Conservation (phyloP, 2,113 vertebrate genomes). For the Oryzias celebensis region DNA sequence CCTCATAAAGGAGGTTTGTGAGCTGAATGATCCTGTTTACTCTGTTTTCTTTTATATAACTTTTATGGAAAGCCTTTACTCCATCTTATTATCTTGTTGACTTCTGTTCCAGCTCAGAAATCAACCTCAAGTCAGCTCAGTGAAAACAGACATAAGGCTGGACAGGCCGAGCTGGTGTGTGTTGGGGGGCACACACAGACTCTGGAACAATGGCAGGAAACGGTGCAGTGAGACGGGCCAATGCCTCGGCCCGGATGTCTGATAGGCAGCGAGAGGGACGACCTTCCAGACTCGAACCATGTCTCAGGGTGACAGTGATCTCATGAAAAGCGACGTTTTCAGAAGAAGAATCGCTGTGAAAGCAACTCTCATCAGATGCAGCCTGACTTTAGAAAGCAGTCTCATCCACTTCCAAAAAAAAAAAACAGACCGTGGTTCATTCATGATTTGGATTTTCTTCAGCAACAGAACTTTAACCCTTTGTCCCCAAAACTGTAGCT, state of each 20-base stretch:
- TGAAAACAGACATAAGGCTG: constrained; percentile 40
- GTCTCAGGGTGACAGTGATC: background rate
- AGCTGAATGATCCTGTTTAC: background rate
- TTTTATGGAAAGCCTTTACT: constrained; percentile 19
- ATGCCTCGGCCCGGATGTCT: constrained; percentile 62
- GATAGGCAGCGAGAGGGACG: constrained; percentile 39
- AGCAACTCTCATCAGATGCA: background rate
- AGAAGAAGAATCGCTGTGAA: background rate
- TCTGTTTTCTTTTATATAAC: constrained; percentile 19
- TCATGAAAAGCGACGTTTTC: background rate
- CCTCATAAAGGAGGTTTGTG: background rate
- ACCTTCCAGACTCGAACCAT: constrained; percentile 2
- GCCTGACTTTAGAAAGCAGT: background rate
- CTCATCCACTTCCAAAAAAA: background rate
- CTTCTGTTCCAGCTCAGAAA: background rate
- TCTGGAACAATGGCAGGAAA: constrained; percentile 73
- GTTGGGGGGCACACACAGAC: constrained; percentile 37
- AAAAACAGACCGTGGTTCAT: background rate
- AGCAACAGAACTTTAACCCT: no score
- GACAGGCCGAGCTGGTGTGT: constrained; percentile 5
- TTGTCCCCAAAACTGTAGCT: no score
- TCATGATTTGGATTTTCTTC: no score
- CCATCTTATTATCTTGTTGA: constrained; percentile 8
- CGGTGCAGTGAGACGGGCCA: constrained; percentile 32
- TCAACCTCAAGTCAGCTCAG: constrained; percentile 2